Base-by-base conservation (phyloP, 2,888 invertebrate genomes). In the Acrobasis repandana region DNA sequence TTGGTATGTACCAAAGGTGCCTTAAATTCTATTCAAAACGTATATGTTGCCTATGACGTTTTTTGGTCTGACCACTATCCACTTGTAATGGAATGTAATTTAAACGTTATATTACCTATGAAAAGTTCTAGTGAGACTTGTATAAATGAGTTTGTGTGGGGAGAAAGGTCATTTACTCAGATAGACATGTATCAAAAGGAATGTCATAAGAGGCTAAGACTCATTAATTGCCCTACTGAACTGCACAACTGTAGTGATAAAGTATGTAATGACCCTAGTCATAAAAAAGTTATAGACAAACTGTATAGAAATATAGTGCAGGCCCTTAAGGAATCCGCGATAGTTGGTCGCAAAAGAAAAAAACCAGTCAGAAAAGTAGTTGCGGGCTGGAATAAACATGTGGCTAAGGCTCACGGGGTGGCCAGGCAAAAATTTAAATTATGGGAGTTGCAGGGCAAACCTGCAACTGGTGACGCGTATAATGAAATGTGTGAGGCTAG, bases 401-500 rank as follows among this genome's bases (percentile, higher is more conserved):
- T 28, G 3, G 36, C 34, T 6, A 36, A 28, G 0, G 50, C 56
- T 51, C 60, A 62, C 47, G 11, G 62, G 56, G 20, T 47, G 11
- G 62, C 62, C 36, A 60, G 60, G 48, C 4, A 11, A 0, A 52
- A 52, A 10, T 63, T 57, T 49, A 20, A 28, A 0, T 0, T 36
- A 0, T 63, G 63, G 63, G n/a, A 15, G 0, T 9, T 14, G 28
- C 50, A 18, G 16, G 60, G 60, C 11, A 60, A 52, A 46, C 63
- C 63, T n/a, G 11, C 11, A 2, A 10, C 28, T 0, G 63, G 63
- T n/a, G 3, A 9, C 15, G 15, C 48, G 1, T 63, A 38, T n/a
- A 48, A 46, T 10, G 36, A 49, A n/a, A 63, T 63, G 63, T n/a
- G 14, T n/a, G 38, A 58, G 28, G 48, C n/a, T 43, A 34, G 61